A percentile compares a stretch with the other conserved stretches of the same genome.
These are phyloP conservation scores for Drosophila multiciliata DNA, from an alignment of 2,888 invertebrate species.

Conservation along the genomic window DNA sequence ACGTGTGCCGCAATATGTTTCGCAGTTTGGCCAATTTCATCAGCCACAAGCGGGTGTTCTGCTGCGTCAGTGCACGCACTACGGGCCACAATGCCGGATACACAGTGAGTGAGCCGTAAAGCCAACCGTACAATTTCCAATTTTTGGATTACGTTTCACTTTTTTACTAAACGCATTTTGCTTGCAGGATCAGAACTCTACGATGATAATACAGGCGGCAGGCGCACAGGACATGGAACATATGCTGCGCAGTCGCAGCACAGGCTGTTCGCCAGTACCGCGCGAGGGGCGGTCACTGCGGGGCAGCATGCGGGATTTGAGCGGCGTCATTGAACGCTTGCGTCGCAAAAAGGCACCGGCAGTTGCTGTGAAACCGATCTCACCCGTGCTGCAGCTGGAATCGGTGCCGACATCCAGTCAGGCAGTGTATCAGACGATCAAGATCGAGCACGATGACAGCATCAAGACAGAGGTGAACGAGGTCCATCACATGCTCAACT, in stretches of 20 bases:
- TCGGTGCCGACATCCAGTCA: conserved; percentile 87
- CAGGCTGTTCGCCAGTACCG: conserved; percentile 75
- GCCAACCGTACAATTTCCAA: conserved; percentile 26
- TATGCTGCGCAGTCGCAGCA: conserved; percentile 76
- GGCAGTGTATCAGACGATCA: conserved; percentile 89
- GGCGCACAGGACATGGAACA: conserved; percentile 62
- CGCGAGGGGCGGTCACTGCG: conserved; percentile 60
- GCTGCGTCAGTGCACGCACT: conserved; percentile 85
- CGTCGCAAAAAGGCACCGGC: conserved; percentile 67
- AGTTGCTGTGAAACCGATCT: conserved; percentile 7
- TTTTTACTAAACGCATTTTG: conserved; percentile 63
- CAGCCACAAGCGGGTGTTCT: conserved; percentile 94
- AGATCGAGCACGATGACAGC: conserved; percentile 84
- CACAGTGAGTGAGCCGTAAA: conserved; percentile 76
- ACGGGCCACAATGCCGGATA: conserved; percentile 53
- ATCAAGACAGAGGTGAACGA: conserved; percentile 88
- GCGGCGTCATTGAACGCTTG: conserved; percentile 87
- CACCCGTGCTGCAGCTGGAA: conserved; percentile 81
- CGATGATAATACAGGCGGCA: conserved; percentile 80
- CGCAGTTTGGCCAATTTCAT: conserved; percentile 95
- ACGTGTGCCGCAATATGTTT: conserved; percentile 93
- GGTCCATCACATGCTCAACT: conserved; percentile 86
- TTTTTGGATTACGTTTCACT: conserved; percentile 58
- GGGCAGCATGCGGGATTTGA: conserved; percentile 85
- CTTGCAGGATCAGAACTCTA: conserved; percentile 69